Base-by-base conservation (phyloP, 2,888 invertebrate species). In the Tetragonula carbonaria region DNA sequence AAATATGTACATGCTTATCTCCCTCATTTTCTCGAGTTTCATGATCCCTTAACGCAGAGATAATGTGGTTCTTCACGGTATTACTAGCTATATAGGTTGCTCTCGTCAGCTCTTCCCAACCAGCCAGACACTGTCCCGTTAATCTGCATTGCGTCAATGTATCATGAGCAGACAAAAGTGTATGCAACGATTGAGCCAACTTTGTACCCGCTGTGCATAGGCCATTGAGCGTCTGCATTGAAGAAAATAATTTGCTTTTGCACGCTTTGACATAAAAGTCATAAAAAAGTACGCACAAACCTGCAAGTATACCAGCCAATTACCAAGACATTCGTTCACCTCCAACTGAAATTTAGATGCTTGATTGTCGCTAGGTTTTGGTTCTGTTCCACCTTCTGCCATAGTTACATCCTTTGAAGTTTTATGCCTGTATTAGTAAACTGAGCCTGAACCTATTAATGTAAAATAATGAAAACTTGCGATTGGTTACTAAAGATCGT, bases 81-180 rank as follows among this genome's bases (percentile, higher is more conserved):
- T 96, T 96, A 86, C 96, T 96, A 28, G 96, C 96, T 78, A 96
- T 95, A 65, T 96, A 95, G 4, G 96, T 96, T 1, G 96, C 96
- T 92, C 96, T 95, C 13, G 95, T 95, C 75, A 96, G 94, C 92
- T 96, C 96, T 91, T 96, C 96, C 96, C 96, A 96, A 88, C 96
- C 96, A 23, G 95, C 94, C 80, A 95, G 94, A 90, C 96, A 95
- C 90, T 96, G 95, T 90, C 94, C 91, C 87, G 95, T 91, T 84
- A 95, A 95, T 89, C 95, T 95, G 86, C 95, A 95, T 92, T 96
- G 96, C 53, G 96, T 95, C 73, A 92, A 91, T 28, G 92, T 93
- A 79, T 93, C 94, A 82, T 92, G 95, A 74, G 92, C 92, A 53
- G 94, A 93, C 71, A 94, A 90, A 70, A 96, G 93, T 51, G 95